Evolutionary conservation across 2,113 vertebrate genomes (phyloP).

Genomic region (Pycnonotus jocosus): DNA sequence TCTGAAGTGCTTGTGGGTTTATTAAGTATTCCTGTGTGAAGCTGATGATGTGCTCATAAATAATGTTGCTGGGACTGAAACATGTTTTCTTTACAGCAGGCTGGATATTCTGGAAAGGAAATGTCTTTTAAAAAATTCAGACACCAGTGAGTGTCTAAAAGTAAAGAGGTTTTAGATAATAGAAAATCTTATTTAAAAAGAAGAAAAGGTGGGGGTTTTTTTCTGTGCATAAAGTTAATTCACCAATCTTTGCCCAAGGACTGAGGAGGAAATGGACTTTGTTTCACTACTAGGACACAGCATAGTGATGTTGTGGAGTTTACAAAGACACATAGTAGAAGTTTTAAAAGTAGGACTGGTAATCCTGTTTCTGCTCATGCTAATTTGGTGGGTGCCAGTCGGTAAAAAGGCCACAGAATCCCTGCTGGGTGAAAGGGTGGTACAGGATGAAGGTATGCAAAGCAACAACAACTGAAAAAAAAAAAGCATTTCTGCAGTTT

Average conservation of each 20-base stretch:
- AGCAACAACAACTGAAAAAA: background rate
- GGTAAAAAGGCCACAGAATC: background rate
- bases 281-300: background rate
- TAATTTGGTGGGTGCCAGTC: background rate
- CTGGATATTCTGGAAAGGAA: background rate
- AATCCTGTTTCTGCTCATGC: background rate
- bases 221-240: background rate
- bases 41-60: slow-evolving; percentile 8
- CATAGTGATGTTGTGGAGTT: background rate
- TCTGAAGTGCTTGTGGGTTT: background rate
- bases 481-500: background rate
- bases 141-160: background rate
- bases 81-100: background rate
- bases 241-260: background rate
- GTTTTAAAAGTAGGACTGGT: background rate
- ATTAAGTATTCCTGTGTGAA: background rate
- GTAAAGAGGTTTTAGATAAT: background rate
- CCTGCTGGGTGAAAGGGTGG: background rate
- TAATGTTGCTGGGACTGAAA: background rate
- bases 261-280: background rate
- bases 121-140: background rate
- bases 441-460: background rate
- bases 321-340: background rate
- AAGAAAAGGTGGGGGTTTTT: rapidly evolving
- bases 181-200: background rate